Base-by-base conservation (phyloP, 2,888 invertebrate species). In the Branchipolynoe longqiensis region DNA sequence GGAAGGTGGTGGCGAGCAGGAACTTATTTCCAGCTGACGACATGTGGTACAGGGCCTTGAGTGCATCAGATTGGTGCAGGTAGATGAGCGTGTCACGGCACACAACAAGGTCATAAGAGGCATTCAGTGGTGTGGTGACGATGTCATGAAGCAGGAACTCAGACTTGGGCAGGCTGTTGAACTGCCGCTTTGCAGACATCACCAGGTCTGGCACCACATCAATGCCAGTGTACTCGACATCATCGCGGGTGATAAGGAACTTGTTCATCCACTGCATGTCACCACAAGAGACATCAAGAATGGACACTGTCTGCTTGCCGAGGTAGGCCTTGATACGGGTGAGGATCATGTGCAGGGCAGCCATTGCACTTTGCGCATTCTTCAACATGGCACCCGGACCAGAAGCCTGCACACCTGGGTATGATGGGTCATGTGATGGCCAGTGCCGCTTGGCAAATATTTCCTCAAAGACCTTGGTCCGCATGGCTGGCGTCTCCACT, bases 361-460 rank as follows among this genome's bases (percentile, higher is more conserved):
- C 84, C n/a, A 62, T 40, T 6, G 84, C 74, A 22, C 84, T 58
- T 25, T 84, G 84, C 2, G 84, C 84, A 56, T 84, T 74, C 40
- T 78, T 78, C 38, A 84, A 58, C 56, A 78, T 56, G 31, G 84
- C 78, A 0, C 84, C 84, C 0, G 74, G 74, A 3, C 84, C 84
- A 0, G 87, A 87, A 8, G 69, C 36, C 82, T 87, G 87, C 48
- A 87, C 38, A 1, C 86, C 86, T 2, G 40, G 31, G 74, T 86
- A 87, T 22, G 58, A 36, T 12, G 86, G 33, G 33, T 86, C 87
- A n/a, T 84, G 48, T 6, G 86, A 81, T 25, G 86, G 87, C 86
- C 86, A 86, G 78, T 87, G 78, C 28, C 64, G 31, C 48, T 85
- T 84, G 36, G 81, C 25, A 78, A 78, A 87, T n/a, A 86, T 87